These are phyloP conservation scores for Noctua janthe DNA, from an alignment of 2,888 invertebrate genomes.

Conservation along the genomic window DNA sequence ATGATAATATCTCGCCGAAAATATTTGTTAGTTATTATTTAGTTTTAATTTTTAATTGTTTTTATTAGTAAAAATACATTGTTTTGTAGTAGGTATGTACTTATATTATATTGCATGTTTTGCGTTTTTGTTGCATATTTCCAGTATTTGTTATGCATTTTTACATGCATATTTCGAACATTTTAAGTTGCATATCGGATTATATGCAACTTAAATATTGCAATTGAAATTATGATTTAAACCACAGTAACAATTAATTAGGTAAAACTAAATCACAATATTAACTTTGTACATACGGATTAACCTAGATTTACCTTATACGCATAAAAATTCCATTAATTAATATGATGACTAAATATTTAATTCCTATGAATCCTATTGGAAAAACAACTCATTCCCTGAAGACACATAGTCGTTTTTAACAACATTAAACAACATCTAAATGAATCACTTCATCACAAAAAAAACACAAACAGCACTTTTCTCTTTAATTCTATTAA, in stretches of 20 bases:
- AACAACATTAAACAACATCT: background rate
- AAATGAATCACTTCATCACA: background rate
- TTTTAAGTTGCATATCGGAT: background rate
- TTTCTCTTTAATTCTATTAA: too few relatives aligned
- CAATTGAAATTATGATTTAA: background rate
- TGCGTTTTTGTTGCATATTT: background rate
- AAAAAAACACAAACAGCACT: too few relatives aligned
- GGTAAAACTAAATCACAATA: background rate
- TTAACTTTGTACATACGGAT: background rate
- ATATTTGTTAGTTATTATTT: background rate
- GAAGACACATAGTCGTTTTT: background rate
- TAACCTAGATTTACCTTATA: conserved; percentile 11
- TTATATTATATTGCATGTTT: background rate
- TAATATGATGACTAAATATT: background rate
- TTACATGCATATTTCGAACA: background rate
- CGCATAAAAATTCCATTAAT: background rate
- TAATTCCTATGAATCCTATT: background rate
- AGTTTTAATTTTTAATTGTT: background rate
- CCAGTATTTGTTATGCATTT: background rate
- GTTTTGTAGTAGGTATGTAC: background rate
- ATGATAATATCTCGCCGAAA: background rate
- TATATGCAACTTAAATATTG: background rate
- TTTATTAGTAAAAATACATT: background rate
- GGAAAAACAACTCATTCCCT: background rate
- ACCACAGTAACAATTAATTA: conserved; percentile 3